A percentile compares a stretch with the other conserved stretches of the same genome.
Conservation (phyloP, 2,888 invertebrate genomes). For the Syrphus vitripennis region DNA sequence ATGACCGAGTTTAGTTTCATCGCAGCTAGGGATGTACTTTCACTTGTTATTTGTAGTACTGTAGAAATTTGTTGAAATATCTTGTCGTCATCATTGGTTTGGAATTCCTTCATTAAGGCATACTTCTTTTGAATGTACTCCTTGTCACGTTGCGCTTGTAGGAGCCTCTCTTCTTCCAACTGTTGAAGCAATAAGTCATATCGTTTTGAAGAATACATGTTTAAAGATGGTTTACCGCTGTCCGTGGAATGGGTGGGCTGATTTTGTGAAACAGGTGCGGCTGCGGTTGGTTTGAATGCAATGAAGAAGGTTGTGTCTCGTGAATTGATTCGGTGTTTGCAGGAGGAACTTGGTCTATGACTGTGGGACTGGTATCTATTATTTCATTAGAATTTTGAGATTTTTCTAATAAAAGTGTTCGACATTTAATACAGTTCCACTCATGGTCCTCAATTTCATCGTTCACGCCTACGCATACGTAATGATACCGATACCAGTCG, state of each 20-base stretch:
- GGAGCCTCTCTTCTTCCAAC: background rate
- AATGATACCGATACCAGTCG: conserved; percentile 8
- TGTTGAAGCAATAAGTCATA: background rate
- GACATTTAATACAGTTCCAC: background rate
- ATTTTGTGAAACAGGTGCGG: background rate
- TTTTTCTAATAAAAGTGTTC: background rate
- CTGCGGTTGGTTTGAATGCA: background rate
- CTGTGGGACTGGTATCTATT: background rate
- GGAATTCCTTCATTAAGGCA: background rate
- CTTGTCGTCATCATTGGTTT: background rate
- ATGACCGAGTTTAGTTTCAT: background rate
- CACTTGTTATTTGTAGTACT: background rate
- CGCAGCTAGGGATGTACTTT: background rate
- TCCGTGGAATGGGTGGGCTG: background rate
- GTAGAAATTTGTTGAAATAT: background rate
- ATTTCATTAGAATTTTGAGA: background rate
- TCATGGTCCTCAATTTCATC: background rate
- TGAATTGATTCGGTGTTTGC: background rate
- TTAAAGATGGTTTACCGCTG: background rate
- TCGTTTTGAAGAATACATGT: background rate
- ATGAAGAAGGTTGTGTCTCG: background rate
- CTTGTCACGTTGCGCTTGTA: background rate
- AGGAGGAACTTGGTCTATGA: background rate
- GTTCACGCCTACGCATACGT: background rate
- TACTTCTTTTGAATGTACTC: background rate